Evolutionary conservation across 2,888 invertebrate species (phyloP), one percentile per base, ranked within the genome.

Genomic region (Tenthredo notha): DNA sequence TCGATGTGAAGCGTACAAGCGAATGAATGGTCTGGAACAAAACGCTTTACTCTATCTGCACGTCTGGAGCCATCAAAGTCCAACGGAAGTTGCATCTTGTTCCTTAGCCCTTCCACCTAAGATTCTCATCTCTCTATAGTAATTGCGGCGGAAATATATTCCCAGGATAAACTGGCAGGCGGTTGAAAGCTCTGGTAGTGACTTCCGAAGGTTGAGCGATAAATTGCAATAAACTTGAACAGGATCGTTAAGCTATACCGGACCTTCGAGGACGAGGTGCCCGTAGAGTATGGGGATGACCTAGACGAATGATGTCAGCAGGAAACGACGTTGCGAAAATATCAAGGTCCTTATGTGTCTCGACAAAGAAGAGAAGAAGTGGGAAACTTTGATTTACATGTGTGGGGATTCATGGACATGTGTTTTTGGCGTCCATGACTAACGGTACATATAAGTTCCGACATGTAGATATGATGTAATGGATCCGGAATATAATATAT

Each of bases 1-100:
- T 90, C 88, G 88, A 89, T 87, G 87, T 85, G 40, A 80, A 9
- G 10, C 21, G 61, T 25, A 37, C 21, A 61, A 33, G 40, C 12
- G 21, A 4, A 61, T 61, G 61, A 21, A 61, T 61, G 61, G 15
- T 61, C 9, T 18, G 25, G 54, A 29, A 47, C 10, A 77, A 77
- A 7, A 29, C 18, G 2, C 77, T 29, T 33, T 33, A 33, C 54
- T 54, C 43, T 5, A 18, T 77, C 29, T 15, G 29, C 18, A 10
- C 77, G 33, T 29, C 1, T 6, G 12, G 12, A 21, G 21, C 12
- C 58, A 40, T 80, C 7, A 61, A 54, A 58, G 12, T 21, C 40
- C 21, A 40, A 40, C 77, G 21, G 54, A 40, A 21, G 47, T 43
- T 74, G 43, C n/a, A 74, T 21, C 25, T 47, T 43, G 43, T 74